A percentile compares a stretch with the other conserved stretches of the same genome.
These are phyloP conservation scores for Fringilla coelebs DNA, from an alignment of 2,797 vertebrate genomes.

Conservation along the genomic window DNA sequence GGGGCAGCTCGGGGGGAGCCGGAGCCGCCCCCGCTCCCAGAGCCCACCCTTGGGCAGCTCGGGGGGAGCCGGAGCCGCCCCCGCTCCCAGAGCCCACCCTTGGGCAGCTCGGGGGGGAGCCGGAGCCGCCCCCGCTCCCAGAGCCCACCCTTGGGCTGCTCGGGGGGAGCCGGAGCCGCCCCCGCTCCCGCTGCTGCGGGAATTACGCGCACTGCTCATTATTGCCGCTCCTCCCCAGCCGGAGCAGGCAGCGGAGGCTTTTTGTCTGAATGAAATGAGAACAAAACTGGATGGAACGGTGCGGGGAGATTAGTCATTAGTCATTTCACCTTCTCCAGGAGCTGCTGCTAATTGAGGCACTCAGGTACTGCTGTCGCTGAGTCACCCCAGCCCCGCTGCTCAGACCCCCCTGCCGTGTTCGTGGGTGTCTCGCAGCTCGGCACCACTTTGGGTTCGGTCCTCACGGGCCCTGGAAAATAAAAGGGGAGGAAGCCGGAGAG, in stretches of 20 bases:
- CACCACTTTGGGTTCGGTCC: accelerated
- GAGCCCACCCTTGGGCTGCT: background rate
- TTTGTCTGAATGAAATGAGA: background rate
- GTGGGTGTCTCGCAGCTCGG: background rate
- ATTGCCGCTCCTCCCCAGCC: background rate
- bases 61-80: background rate
- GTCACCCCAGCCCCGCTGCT: background rate
- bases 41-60: too few relatives aligned
- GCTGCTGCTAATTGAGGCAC: background rate
- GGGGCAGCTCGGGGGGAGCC: too few relatives aligned
- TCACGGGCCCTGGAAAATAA: background rate
- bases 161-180: background rate
- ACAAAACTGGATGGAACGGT: background rate
- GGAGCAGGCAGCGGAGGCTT: background rate
- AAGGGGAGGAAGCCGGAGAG: background rate
- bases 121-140: too few relatives aligned
- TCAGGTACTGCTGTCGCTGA: background rate
- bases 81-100: accelerated
- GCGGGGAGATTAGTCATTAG: background rate
- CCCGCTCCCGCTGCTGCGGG: accelerated
- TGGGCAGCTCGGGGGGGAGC: accelerated
- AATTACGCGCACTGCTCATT: accelerated
- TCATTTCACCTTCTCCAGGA: background rate
- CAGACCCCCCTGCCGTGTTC: background rate
- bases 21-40: background rate